These are phyloP conservation scores for Panurus biarmicus DNA, from an alignment of 2,113 vertebrate genomes.

Conservation along the genomic window DNA sequence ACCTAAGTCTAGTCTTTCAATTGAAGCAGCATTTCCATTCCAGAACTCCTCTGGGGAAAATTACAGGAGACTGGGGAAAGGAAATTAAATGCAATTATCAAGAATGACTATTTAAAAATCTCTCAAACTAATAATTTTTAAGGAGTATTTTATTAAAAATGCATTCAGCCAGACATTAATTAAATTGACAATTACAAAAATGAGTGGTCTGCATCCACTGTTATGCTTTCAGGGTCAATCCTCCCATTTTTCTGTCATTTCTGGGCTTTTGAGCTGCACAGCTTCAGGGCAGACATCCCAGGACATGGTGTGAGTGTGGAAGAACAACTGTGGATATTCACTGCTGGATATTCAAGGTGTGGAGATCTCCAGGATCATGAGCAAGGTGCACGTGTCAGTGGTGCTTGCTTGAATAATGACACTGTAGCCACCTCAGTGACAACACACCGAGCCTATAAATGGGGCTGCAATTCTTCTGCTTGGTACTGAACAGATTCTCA, in stretches of 20 bases:
- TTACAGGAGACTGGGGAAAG: neutral
- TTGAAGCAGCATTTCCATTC: neutral
- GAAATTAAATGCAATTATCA: neutral
- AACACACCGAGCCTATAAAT: neutral
- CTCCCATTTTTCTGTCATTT: neutral
- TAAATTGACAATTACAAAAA: neutral
- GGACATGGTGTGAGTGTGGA: neutral
- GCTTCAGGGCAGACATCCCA: neutral
- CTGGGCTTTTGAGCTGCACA: neutral
- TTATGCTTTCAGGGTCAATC: neutral
- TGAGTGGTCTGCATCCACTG: neutral
- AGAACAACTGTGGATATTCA: neutral
- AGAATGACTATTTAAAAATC: neutral
- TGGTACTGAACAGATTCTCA: neutral
- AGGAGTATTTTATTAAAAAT: neutral
- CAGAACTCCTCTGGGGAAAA: neutral
- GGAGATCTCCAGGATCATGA: neutral
- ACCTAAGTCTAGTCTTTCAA: neutral
- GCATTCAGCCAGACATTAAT: neutral
- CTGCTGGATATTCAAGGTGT: neutral
- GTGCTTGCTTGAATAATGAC: neutral
- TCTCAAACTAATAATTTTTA: neutral
- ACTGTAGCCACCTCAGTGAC: neutral
- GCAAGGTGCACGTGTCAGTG: neutral
- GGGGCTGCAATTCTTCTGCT: neutral